Percentiles rank a stretch among this genome's conserved stretches.
These are phyloP conservation scores for Microtus richardsoni DNA, from an alignment of 2,113 vertebrate genomes.

Conservation along the genomic window DNA sequence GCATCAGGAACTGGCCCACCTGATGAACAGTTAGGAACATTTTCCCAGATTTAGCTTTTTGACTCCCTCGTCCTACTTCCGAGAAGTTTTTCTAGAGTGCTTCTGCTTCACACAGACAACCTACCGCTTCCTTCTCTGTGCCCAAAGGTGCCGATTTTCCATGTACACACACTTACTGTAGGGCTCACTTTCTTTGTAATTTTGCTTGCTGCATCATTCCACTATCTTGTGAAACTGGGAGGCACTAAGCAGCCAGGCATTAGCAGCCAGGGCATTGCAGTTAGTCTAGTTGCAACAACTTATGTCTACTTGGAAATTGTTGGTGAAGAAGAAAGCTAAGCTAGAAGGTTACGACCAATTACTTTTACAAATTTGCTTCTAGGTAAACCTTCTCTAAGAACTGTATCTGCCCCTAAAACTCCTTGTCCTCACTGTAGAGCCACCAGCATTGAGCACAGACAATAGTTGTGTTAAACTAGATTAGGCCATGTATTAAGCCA, in stretches of 20 bases:
- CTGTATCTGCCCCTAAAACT: background rate
- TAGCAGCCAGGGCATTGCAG: background rate
- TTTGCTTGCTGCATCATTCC: background rate
- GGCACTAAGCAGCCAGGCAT: background rate
- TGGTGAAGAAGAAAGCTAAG: background rate
- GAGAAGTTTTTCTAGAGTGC: background rate
- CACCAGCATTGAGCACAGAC: background rate
- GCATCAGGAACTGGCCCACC: background rate
- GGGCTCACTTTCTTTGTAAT: background rate
- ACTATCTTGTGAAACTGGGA: too few relatives aligned
- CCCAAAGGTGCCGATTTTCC: background rate
- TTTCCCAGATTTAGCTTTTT: background rate
- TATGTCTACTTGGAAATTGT: background rate
- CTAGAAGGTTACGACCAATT: background rate
- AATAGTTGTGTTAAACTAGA: background rate
- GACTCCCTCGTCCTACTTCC: background rate
- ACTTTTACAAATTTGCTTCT: background rate
- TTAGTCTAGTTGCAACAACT: background rate
- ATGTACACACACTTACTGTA: rapidly evolving
- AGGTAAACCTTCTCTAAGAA: background rate
- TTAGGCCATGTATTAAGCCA: background rate
- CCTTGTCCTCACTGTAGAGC: background rate
- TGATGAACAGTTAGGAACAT: background rate
- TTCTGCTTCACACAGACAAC: background rate
- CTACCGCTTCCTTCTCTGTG: background rate